Evolutionary conservation across 1,140 invertebrate genomes (phyloP).

Genomic region (Anoplophora glabripennis): DNA sequence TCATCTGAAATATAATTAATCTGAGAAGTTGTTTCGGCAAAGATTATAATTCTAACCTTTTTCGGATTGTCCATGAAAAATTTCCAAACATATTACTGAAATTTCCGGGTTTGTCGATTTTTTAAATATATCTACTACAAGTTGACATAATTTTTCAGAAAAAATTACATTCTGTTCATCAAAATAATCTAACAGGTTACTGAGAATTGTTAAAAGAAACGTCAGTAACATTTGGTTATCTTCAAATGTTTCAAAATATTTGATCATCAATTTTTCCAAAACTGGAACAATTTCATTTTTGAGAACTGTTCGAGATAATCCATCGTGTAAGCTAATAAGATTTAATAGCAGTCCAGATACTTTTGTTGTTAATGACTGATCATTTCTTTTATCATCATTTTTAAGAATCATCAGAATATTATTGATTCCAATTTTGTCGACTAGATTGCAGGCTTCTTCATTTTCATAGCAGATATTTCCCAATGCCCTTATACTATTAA

Average conservation of each 20-base stretch:
- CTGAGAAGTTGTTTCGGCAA: neutral
- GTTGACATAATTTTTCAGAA: conserved; percentile 55
- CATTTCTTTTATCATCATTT: conserved; percentile 33
- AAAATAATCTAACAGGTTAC: conserved; percentile 70
- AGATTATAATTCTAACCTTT: conserved; percentile 56
- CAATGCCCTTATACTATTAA: conserved; percentile 74
- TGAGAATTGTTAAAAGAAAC: conserved; percentile 69
- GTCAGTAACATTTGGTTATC: conserved; percentile 36
- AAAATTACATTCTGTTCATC: conserved; percentile 54
- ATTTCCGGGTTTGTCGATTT: conserved; percentile 64
- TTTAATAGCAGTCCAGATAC: conserved; percentile 71
- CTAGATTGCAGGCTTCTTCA: conserved; percentile 63
- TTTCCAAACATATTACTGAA: conserved; percentile 71
- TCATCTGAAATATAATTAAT: conserved; percentile 57
- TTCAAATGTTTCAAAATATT: conserved; percentile 29
- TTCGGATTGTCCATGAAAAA: conserved; percentile 71
- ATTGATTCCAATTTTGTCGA: conserved; percentile 59
- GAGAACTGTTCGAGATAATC: conserved; percentile 62
- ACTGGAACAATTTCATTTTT: conserved; percentile 66
- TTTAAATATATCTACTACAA: conserved; percentile 60
- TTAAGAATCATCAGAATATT: conserved; percentile 53
- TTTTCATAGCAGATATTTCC: conserved; percentile 89
- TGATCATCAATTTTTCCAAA: conserved; percentile 51
- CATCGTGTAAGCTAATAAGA: conserved; percentile 71
- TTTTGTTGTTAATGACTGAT: conserved; percentile 31